Conservation (phyloP, 2,888 invertebrate species). For the Chymomyza caudatula region DNA sequence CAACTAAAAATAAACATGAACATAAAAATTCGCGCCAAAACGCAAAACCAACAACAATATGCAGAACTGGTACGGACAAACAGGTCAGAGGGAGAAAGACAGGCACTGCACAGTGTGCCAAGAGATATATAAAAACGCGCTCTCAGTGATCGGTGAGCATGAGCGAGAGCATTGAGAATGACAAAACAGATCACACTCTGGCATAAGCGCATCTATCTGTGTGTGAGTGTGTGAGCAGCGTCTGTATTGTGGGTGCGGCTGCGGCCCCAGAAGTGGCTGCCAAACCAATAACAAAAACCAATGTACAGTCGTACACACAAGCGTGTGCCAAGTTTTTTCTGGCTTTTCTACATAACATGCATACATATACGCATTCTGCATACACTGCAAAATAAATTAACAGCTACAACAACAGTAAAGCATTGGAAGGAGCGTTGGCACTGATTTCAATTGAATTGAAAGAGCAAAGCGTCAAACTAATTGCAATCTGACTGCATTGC, state of each 20-base stretch:
- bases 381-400: slow-evolving; percentile 3
- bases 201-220: slow-evolving; percentile 1
- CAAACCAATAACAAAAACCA: slow-evolving; percentile 21
- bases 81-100: not conserved
- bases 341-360: slow-evolving; percentile 24
- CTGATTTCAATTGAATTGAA: slow-evolving; percentile 64
- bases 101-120: slow-evolving; percentile 27
- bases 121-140: slow-evolving; percentile 20
- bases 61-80: slow-evolving; percentile 2
- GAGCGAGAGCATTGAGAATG: not conserved
- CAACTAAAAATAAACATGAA: slow-evolving; percentile 51
- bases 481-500: slow-evolving; percentile 34
- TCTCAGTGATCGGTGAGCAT: slow-evolving; percentile 7
- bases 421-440: slow-evolving; percentile 36
- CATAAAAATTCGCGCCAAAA: slow-evolving; percentile 58
- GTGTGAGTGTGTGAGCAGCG: not conserved
- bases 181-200: slow-evolving; percentile 8
- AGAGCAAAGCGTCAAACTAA: slow-evolving; percentile 49
- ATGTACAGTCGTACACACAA: slow-evolving; percentile 54
- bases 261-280: slow-evolving; percentile 17
- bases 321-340: slow-evolving; percentile 53
- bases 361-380: slow-evolving; percentile 9
- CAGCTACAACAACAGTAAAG: slow-evolving; percentile 24
- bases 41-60: slow-evolving; percentile 30
- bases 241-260: slow-evolving; percentile 58